Conservation (phyloP, 2,113 vertebrate species). For the Colinus virginianus region DNA sequence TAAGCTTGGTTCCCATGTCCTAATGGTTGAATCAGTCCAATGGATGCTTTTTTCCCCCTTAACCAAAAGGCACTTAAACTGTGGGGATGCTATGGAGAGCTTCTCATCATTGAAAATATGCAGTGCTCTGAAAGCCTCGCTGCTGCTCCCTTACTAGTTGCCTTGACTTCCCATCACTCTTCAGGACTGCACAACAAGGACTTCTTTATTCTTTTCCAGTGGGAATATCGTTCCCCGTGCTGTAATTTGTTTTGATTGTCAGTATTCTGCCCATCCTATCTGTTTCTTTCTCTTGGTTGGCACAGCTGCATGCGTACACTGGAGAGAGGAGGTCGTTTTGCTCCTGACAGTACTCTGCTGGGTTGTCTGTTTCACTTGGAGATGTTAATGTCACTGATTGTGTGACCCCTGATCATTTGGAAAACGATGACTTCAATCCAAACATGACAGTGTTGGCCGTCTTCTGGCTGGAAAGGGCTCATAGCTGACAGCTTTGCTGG, state of each 20-base stretch:
- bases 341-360: background rate
- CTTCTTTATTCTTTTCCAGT: background rate
- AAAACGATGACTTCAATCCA: background rate
- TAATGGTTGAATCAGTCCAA: background rate
- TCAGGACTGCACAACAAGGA: background rate
- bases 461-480: background rate
- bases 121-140: background rate
- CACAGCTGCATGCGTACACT: background rate
- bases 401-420: background rate
- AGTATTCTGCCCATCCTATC: background rate
- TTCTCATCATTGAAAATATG: background rate
- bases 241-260: fast-evolving
- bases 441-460: background rate
- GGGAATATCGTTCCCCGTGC: background rate
- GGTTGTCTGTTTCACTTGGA: background rate
- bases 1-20: background rate
- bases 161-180: constrained; percentile 23
- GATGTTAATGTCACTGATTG: background rate
- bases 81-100: constrained; percentile 3
- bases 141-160: constrained; percentile 6
- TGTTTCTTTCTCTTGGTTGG: background rate
- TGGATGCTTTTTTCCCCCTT: background rate
- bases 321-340: background rate
- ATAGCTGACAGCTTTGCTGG: background rate
- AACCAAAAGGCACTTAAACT: background rate